Base-by-base conservation (phyloP, 2,888 invertebrate species). In the Zaprionus lineosus region DNA sequence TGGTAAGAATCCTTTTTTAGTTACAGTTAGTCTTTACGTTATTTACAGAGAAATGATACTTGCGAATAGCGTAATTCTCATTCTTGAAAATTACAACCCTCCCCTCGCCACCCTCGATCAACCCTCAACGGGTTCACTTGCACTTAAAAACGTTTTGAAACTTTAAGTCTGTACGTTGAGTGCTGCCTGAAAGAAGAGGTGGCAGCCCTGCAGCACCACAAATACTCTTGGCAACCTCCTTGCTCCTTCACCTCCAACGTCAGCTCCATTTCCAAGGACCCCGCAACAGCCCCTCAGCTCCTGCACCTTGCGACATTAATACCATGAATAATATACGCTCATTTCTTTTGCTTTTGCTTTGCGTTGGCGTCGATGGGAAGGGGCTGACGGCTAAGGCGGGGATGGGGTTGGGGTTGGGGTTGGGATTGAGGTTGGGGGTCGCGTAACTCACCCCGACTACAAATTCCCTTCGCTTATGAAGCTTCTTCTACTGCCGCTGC, bases 281-380 rank as follows among this genome's bases (percentile, higher is more conserved):
- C 15, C 18, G 40, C 26, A 7, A 5, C 15, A 2, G 6, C 31
- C 29, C 34, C 21, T 15, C 39, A 36, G 29, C 24, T 41, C 24
- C 36, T 34, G 39, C 44, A 55, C 41, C 61, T 53, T 52, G 55
- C 84, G 81, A 73, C 77, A 74, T 84, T 86, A 81, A 85, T 81
- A 79, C 84, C 81, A 85, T 81, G 84, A 81, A 85, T 81, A 85
- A 81, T 81, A 84, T 70, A 84, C 84, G 77, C 82, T 81, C 82
- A 81, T 84, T 76, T 84, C 73, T 85, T 79, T 72, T 74, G 62
- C 77, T 66, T 66, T 81, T 40, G 51, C 57, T 41, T 68, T 79
- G 19, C 19, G 19, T 5, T 19, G 19, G 19, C 19, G 19, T 19
- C n/a, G n/a, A n/a, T n/a, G n/a, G n/a, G n/a, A n/a, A n/a, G n/a